Evolutionary conservation across 1,140 invertebrate genomes (phyloP).

Genomic region (Penaeus vannamei): DNA sequence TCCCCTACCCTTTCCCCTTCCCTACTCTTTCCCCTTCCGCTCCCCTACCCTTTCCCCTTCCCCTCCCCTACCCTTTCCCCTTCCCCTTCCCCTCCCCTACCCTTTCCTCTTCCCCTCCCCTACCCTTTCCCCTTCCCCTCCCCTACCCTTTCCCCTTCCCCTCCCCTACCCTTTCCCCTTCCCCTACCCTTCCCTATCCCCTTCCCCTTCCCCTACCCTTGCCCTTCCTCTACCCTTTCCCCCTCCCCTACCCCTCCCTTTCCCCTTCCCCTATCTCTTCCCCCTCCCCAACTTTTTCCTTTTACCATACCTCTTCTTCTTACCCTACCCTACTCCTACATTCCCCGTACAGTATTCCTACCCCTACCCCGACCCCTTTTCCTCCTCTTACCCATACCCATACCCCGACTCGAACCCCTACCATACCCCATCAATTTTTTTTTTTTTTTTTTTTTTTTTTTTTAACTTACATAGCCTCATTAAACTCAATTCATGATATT

Average conservation of each 20-base stretch:
- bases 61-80: not conserved
- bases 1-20: not conserved
- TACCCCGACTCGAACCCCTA: no score
- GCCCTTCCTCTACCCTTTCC: not conserved
- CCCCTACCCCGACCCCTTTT: no score
- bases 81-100: not conserved
- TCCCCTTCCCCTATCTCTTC: not conserved
- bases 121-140: not conserved
- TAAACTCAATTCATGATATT: no score
- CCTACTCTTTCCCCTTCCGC: not conserved
- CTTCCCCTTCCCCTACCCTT: not conserved
- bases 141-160: not conserved
- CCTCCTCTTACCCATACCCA: no score
- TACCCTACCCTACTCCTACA: not conserved
- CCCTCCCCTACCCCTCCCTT: not conserved
- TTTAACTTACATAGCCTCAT: no score
- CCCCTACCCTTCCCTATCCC: no score
- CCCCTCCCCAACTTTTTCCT: not conserved
- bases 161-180: slow-evolving; percentile 8
- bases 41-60: not conserved
- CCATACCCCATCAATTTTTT: no score
- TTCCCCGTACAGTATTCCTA: no score
- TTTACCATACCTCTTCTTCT: not conserved
- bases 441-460: no score
- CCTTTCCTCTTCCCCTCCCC: not conserved